Evolutionary conservation across 2,113 vertebrate species (phyloP).

Genomic region (Apteryx mantelli): DNA sequence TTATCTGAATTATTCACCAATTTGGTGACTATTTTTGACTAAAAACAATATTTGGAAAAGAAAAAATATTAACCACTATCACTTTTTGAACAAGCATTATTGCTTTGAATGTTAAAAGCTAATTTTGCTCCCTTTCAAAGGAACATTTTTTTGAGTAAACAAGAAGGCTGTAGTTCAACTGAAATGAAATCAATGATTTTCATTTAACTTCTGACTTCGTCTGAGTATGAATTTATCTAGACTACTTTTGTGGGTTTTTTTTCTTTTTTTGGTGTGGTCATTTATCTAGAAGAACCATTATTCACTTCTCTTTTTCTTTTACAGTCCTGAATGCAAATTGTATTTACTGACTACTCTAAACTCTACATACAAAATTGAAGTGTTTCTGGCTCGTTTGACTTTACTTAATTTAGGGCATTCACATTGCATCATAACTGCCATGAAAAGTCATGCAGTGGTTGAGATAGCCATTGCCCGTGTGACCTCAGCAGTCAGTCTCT

Average conservation of each 20-base stretch:
- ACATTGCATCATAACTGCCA: background rate
- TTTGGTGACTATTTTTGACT: background rate
- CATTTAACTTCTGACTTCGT: background rate
- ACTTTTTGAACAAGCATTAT: background rate
- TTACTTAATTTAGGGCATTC: background rate
- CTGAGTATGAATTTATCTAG: background rate
- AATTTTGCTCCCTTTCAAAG: background rate
- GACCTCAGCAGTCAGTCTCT: background rate
- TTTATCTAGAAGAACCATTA: background rate
- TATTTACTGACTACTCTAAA: background rate
- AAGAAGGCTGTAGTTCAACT: background rate
- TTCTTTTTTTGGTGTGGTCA: background rate
- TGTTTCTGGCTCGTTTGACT: background rate
- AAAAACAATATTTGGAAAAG: background rate
- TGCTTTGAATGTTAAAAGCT: background rate
- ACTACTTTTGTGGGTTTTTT: background rate
- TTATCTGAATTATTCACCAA: background rate
- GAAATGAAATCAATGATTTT: background rate
- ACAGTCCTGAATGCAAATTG: background rate
- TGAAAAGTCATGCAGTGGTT: background rate
- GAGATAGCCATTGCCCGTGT: background rate
- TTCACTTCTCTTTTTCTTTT: background rate
- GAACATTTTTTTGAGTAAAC: background rate
- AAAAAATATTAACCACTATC: background rate
- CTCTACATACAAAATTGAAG: background rate